Evolutionary conservation across 2,888 invertebrate species (phyloP), one percentile per base, ranked within the genome.

Genomic region (Tenthredo distinguenda): DNA sequence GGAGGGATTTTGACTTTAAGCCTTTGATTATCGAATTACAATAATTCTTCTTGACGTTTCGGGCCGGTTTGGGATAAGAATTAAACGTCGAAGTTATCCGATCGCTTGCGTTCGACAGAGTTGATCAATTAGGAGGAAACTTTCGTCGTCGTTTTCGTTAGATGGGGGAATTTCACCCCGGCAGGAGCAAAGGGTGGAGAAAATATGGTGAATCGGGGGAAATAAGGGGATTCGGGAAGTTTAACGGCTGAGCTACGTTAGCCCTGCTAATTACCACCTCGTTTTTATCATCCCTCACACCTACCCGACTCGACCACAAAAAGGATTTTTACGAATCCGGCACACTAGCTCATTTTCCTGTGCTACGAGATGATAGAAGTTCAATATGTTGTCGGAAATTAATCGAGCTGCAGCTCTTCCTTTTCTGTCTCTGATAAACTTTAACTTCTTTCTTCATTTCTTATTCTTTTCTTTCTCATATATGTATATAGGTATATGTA

Each of bases 261-360:
- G 50, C 77, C 81, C 81, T 81, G 58, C 40, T 50, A 81, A 81
- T 81, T 81, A 81, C 81, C 81, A 81, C 50, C 79, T 50, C 81
- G 50, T 81, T 81, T 81, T 81, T 81, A 81, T 81, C 81, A 81
- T 62, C 81, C 81, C 21, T 62, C 40, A 21, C 55, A 58, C 18
- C 34, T 62, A 58, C 79, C 37, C 10, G 0, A 21, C 21, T n/a
- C 72, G 18, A n/a, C 9, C 21, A 74, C 21, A 2, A 43, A 43
- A 40, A 2, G 72, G 72, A 74, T 74, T 74, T 72, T 43, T 31
- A 71, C 71, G 37, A 71, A 37, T 71, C n/a, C 71, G n/a, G 18
- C n/a, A 47, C 47, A 47, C 12, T 47, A 47, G 47, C 37, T 34
- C 37, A 26, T 31, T 18, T 37, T 71, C 71, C 37, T 2, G 1